phyloP scores from a whole-genome alignment of 2,113 vertebrate species.

The Agelaius tricolor region DNA sequence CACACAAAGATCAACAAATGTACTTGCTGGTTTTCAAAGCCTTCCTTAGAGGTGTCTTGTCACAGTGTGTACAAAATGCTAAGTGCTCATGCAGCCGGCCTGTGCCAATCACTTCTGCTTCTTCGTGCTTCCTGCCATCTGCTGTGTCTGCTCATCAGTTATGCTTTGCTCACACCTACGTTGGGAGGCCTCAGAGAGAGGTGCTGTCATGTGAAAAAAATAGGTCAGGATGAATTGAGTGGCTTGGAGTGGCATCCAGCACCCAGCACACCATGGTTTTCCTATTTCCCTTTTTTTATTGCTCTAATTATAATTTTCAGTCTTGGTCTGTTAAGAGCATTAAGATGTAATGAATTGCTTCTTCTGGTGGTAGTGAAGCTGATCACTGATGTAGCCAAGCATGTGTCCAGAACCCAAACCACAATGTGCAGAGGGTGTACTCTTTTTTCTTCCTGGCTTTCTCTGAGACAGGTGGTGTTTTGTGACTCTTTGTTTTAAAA shows the following conservation, averaged over 20 bases:
- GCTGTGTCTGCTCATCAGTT: not conserved
- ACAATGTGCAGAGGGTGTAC: not conserved
- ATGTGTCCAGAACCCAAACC: not conserved
- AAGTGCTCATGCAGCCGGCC: not conserved
- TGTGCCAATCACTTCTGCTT: not conserved
- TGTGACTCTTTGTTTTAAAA: not conserved
- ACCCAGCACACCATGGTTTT: not conserved
- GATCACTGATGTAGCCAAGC: not conserved
- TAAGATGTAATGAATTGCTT: not conserved
- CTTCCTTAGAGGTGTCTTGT: not conserved
- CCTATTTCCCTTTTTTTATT: not conserved
- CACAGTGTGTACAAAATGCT: not conserved
- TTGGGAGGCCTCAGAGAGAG: not conserved
- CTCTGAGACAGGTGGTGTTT: not conserved
- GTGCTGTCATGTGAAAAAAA: not conserved
- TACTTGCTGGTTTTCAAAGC: not conserved
- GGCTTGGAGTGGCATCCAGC: not conserved
- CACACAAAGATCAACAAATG: not conserved
- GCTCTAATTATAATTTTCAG: not conserved
- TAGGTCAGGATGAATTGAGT: not conserved
- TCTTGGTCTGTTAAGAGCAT: not conserved
- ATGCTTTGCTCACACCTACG: not conserved
- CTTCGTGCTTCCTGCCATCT: conserved; percentile 32
- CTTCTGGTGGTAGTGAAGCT: not conserved
- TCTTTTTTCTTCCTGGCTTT: not conserved